Conservation (phyloP, 1,140 invertebrate species). For the Reticulitermes speratus region DNA sequence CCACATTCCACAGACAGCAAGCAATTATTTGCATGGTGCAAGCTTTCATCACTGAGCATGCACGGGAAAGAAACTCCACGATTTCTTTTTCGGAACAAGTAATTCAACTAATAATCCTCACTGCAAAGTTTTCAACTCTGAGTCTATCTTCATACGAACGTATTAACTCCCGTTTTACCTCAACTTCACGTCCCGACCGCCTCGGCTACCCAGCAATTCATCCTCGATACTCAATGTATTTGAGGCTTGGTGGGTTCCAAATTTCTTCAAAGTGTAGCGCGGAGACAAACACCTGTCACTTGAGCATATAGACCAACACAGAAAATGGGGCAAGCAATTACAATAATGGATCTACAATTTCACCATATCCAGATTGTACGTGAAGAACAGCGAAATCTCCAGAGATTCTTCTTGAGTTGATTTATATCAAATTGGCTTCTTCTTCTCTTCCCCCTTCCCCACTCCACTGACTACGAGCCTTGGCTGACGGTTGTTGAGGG, state of each 20-base stretch:
- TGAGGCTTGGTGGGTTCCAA: not conserved
- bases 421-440: constrained; percentile 6
- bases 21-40: too few relatives aligned
- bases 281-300: too few relatives aligned
- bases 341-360: not conserved
- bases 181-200: too few relatives aligned
- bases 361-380: not conserved
- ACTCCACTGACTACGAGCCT: not conserved
- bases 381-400: not conserved
- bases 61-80: too few relatives aligned
- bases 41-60: too few relatives aligned
- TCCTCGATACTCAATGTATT: not conserved
- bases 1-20: too few relatives aligned
- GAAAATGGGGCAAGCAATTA: not conserved
- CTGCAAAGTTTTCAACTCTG: too few relatives aligned
- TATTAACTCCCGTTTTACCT: too few relatives aligned
- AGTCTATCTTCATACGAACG: too few relatives aligned
- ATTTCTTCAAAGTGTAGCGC: not conserved
- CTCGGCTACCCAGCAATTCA: too few relatives aligned
- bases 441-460: not conserved
- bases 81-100: too few relatives aligned
- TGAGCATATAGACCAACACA: not conserved
- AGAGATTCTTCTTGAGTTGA: not conserved
- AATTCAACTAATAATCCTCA: too few relatives aligned
- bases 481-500: not conserved